Evolutionary conservation across 2,888 invertebrate species (phyloP), one percentile per base, ranked within the genome.

Genomic region (Leistus spinibarbis): DNA sequence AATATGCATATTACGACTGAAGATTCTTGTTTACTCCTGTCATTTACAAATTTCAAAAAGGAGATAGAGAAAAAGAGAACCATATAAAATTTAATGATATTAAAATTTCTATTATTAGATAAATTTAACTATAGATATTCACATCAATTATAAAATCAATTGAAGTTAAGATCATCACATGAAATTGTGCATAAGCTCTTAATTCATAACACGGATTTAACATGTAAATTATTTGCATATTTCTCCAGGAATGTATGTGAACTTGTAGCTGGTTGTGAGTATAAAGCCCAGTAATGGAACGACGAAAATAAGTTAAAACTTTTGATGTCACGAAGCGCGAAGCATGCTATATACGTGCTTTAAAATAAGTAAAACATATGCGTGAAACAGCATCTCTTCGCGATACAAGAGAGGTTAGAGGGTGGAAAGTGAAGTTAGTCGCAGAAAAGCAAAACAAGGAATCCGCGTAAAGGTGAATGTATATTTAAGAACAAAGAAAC

Each of bases 291-390:
- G 40, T 40, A 17, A 60, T 19, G 60, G 60, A 60, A 60, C 22
- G 20, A 60, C 60, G 60, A 19, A 16, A 60, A 22, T 22, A 60
- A 60, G 60, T 60, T 60, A 60, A 19, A 60, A 60, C 16, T 20
- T n/a, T 19, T 60, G 22, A 60, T 60, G 60, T 13, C 17, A 60
- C 60, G 17, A 10, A 22, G 16, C 17, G 60, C 20, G 22, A 60
- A 60, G 22, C 60, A 60, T 17, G 60, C 13, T 10, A 16, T 19
- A 20, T 22, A 60, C 60, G 60, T 20, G 19, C 19, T 60, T 22
- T 60, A 60, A 19, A 60, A 60, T 60, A 19, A 60, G 60, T 19
- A 60, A 60, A 60, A 60, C 60, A 22, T 60, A 60, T 60, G 19
- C 60, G 60, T 60, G 60, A 60, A 60, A 60, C 60, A 60, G 19